Percentiles rank a stretch among this genome's conserved stretches.
Evolutionary conservation across 2,797 vertebrate genomes (phyloP).

Genomic region (Morelia viridis): DNA sequence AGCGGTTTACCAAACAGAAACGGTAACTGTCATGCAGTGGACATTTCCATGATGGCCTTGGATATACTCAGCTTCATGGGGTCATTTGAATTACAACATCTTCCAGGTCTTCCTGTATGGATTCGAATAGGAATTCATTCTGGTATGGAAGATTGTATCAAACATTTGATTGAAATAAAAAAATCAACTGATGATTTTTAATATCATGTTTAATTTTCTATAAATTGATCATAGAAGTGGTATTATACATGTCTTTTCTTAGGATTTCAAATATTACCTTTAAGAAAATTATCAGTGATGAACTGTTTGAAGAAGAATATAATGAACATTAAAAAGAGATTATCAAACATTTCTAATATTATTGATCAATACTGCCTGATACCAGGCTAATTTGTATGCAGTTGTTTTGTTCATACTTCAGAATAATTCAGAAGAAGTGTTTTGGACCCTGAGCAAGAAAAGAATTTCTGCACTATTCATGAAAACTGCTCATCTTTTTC

Average conservation of each 20-base stretch:
- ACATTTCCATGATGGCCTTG: constrained; percentile 94
- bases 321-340: constrained; percentile 27
- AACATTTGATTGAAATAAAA: not conserved
- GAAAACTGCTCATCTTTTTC: not conserved
- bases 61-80: constrained; percentile 94
- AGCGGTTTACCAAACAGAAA: constrained; percentile 93
- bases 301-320: constrained; percentile 7
- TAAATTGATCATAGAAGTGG: constrained; percentile 5
- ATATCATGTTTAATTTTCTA: constrained; percentile 22
- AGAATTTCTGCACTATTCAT: not conserved
- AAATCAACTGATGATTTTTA: constrained; percentile 24
- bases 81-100: constrained; percentile 88
- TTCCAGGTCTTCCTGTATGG: constrained; percentile 94
- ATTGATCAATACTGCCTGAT: not conserved
- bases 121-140: constrained; percentile 97
- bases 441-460: too few species aligned
- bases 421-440: too few species aligned
- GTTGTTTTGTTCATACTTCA: too few species aligned
- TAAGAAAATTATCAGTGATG: constrained; percentile 17
- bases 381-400: too few species aligned
- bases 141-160: constrained; percentile 73
- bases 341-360: not conserved
- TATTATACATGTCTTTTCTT: not conserved
- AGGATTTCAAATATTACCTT: not conserved
- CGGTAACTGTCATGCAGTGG: constrained; percentile 89